phyloP scores from a whole-genome alignment of 2,888 invertebrate genomes.

The Camponotus fellah region DNA sequence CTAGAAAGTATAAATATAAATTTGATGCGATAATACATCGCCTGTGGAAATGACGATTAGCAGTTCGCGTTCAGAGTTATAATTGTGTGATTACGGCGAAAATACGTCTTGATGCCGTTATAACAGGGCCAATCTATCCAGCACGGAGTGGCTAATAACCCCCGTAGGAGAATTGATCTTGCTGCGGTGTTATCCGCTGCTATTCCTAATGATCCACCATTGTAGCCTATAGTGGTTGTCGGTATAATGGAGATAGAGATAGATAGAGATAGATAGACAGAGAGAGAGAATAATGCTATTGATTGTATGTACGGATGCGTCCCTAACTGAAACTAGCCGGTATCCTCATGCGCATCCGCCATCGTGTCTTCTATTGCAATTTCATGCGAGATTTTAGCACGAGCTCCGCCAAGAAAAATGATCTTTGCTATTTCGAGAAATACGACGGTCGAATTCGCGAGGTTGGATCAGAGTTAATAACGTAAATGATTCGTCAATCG shows the following conservation, averaged over 20 bases:
- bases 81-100: conserved; percentile 61
- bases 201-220: conserved; percentile 77
- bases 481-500: conserved; percentile 1
- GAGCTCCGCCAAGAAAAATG: conserved; percentile 9
- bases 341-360: conserved; percentile 18
- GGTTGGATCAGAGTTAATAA: conserved; percentile 19
- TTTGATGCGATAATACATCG: conserved; percentile 21
- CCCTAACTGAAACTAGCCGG: conserved; percentile 69
- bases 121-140: conserved; percentile 69
- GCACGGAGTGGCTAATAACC: conserved; percentile 63
- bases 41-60: conserved; percentile 40
- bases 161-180: conserved; percentile 74
- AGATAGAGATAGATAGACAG: conserved; percentile 28
- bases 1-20: neutral
- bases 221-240: conserved; percentile 63
- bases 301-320: conserved; percentile 63
- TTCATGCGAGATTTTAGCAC: conserved; percentile 32
- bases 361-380: conserved; percentile 38
- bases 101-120: conserved; percentile 69
- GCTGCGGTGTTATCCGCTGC: conserved; percentile 71
- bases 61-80: conserved; percentile 27
- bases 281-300: conserved; percentile 69
- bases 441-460: conserved; percentile 22
- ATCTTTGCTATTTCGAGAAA: conserved; percentile 8
- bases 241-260: conserved; percentile 61